Conservation (phyloP, 2,797 vertebrate genomes). For the Xerus rutilus region DNA sequence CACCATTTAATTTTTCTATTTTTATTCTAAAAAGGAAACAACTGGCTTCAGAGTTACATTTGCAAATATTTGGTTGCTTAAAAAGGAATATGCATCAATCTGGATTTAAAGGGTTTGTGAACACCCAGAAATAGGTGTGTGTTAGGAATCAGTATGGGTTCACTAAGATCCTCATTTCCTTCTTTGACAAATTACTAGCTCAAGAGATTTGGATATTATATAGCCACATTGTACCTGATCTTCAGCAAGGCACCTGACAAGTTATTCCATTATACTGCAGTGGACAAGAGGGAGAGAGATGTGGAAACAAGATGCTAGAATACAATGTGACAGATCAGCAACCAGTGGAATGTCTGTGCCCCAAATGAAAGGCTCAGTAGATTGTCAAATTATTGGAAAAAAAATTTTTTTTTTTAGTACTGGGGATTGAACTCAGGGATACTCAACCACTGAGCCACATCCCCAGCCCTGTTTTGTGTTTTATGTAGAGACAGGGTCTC, state of each 20-base stretch:
- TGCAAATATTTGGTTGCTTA: not conserved
- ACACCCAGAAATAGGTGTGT: not conserved
- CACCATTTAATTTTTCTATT: not conserved
- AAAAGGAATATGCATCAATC: not conserved
- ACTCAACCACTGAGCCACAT: too few relatives aligned
- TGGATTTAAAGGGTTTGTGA: not conserved
- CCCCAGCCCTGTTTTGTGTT: too few relatives aligned
- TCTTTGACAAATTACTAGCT: not conserved
- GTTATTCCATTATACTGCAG: not conserved
- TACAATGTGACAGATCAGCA: not conserved
- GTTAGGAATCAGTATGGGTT: not conserved
- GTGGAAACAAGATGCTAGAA: not conserved
- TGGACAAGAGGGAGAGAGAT: not conserved
- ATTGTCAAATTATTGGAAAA: not conserved
- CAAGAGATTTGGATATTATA: not conserved
- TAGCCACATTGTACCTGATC: not conserved
- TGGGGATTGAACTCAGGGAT: too few relatives aligned
- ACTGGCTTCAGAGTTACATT: not conserved
- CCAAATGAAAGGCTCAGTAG: not conserved
- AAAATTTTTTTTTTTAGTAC: too few relatives aligned
- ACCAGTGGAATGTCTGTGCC: not conserved
- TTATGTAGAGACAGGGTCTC: too few relatives aligned
- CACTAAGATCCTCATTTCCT: not conserved
- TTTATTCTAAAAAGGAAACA: conserved; percentile 16
- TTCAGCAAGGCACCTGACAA: not conserved